Evolutionary conservation across 2,797 vertebrate genomes (phyloP).

Genomic region (Galagoides demidoff): DNA sequence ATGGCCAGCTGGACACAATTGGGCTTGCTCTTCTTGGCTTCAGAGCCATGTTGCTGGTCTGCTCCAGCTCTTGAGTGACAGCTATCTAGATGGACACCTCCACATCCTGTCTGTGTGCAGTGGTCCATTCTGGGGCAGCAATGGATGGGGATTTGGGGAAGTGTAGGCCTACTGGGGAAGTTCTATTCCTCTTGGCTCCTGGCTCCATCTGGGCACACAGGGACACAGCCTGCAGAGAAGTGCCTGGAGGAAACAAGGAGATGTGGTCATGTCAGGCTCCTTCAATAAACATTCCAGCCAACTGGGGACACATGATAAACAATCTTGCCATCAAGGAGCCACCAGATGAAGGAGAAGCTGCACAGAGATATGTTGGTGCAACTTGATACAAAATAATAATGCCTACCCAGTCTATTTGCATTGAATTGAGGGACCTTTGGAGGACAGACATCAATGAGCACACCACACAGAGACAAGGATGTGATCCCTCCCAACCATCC

Average conservation of each 20-base stretch:
- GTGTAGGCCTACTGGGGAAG: slow-evolving; percentile 85
- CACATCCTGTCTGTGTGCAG: slow-evolving; percentile 79
- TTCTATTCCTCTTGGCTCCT: slow-evolving; percentile 67
- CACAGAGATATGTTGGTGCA: too few species aligned
- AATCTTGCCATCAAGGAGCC: neutral
- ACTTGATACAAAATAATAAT: too few species aligned
- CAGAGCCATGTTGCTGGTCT: slow-evolving; percentile 88
- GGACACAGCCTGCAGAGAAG: neutral
- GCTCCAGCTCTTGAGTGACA: slow-evolving; percentile 88
- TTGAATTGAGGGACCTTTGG: too few species aligned
- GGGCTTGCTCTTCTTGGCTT: slow-evolving; percentile 88
- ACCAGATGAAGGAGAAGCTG: too few species aligned
- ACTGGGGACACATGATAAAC: neutral
- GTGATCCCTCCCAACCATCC: too few species aligned
- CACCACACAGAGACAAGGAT: too few species aligned
- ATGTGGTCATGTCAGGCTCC: neutral
- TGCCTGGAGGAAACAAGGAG: neutral
- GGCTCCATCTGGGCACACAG: neutral
- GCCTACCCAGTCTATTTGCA: too few species aligned
- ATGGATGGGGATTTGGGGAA: slow-evolving; percentile 88
- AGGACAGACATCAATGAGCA: too few species aligned
- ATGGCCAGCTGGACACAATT: slow-evolving; percentile 90
- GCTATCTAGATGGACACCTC: slow-evolving; percentile 84
- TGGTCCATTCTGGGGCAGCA: slow-evolving; percentile 86
- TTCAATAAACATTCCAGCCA: neutral